Conservation (phyloP, 2,888 invertebrate species). For the Drosophila ezoana region DNA sequence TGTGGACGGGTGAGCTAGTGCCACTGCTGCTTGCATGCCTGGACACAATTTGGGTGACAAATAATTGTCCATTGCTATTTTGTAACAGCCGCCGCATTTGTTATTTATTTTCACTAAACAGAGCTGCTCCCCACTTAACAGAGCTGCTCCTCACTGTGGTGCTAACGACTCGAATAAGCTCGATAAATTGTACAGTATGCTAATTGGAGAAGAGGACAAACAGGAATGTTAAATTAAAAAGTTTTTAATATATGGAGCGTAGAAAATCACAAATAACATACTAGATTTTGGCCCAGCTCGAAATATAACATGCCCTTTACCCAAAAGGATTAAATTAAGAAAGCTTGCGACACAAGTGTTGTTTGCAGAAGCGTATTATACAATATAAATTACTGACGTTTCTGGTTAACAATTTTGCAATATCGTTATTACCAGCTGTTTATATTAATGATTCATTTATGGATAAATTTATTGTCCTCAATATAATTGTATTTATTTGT, state of each 20-base stretch:
- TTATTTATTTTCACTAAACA: slow-evolving; percentile 33
- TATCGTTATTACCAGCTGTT: no score
- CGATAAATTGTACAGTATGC: slow-evolving; percentile 11
- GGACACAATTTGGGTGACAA: slow-evolving; percentile 21
- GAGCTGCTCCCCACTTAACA: slow-evolving; percentile 48
- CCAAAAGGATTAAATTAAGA: no score
- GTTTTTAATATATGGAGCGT: not conserved
- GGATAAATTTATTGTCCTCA: no score
- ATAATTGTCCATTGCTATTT: slow-evolving; percentile 51
- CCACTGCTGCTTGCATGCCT: slow-evolving; percentile 31
- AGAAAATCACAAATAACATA: not conserved
- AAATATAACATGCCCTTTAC: not conserved
- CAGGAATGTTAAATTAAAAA: not conserved
- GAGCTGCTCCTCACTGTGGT: slow-evolving; percentile 23
- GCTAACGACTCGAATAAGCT: slow-evolving; percentile 4
- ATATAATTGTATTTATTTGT: no score
- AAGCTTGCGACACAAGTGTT: no score
- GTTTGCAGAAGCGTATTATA: no score
- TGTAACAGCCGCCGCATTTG: slow-evolving; percentile 68
- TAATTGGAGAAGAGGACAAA: not conserved
- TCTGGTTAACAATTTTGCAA: not conserved
- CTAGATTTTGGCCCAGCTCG: no score
- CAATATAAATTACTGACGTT: not conserved
- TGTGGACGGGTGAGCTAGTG: slow-evolving; percentile 12
- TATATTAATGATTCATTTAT: no score